phyloP scores from a whole-genome alignment of 2,888 invertebrate genomes.

The Limenitis arthemis region DNA sequence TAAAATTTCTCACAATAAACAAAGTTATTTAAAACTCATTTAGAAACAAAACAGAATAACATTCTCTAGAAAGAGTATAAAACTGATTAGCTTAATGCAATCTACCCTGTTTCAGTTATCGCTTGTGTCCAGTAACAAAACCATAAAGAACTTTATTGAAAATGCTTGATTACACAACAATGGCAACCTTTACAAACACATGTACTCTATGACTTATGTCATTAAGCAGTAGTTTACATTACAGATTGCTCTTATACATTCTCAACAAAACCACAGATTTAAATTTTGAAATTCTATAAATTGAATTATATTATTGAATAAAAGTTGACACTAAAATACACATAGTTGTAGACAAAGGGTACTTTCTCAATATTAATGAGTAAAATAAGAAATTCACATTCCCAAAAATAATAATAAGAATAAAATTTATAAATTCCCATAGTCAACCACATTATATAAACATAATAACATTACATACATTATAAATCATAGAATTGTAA shows the following conservation, averaged over 20 bases:
- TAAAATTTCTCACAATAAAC: too few species aligned
- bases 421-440: too few species aligned
- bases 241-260: not conserved
- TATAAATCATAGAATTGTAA: too few species aligned
- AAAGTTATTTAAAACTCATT: not conserved
- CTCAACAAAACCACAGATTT: not conserved
- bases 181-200: conserved; percentile 50
- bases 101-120: conserved; percentile 43
- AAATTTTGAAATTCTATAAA: too few species aligned
- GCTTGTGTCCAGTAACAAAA: conserved; percentile 43
- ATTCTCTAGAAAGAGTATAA: conserved; percentile 48
- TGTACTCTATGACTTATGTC: conserved; percentile 34
- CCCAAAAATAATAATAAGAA: too few species aligned
- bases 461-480: too few species aligned
- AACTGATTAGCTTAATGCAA: conserved; percentile 45
- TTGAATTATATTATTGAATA: too few species aligned
- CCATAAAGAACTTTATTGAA: conserved; percentile 64
- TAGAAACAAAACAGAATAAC: conserved; percentile 36
- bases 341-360: too few species aligned
- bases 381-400: too few species aligned
- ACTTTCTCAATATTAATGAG: too few species aligned
- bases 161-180: conserved; percentile 66
- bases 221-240: conserved; percentile 16
- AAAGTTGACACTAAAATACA: too few species aligned
- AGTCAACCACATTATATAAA: too few species aligned